Percentiles rank a stretch among this genome's conserved stretches.
phyloP scores from a whole-genome alignment of 2,113 vertebrate genomes.

The Gymnogyps californianus region DNA sequence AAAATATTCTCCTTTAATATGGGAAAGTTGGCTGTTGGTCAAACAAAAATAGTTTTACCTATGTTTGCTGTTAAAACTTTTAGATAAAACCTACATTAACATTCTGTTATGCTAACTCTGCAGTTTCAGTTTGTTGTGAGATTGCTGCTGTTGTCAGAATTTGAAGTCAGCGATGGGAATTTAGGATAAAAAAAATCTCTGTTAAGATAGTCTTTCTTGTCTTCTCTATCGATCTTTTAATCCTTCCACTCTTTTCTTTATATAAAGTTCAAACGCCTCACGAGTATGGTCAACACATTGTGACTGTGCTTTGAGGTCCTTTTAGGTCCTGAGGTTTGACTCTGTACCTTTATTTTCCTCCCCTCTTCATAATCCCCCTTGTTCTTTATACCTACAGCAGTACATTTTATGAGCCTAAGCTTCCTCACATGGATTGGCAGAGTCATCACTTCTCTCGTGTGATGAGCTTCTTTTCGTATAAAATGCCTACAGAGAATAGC shows the following conservation, averaged over 20 bases:
- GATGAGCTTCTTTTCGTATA: neutral
- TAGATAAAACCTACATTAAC: neutral
- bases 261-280: neutral
- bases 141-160: neutral
- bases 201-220: neutral
- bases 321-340: neutral
- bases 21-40: neutral
- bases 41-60: neutral
- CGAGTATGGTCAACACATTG: rapidly evolving
- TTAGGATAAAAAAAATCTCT: neutral
- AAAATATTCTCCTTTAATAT: neutral
- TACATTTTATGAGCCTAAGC: neutral
- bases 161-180: neutral
- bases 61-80: neutral
- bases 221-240: neutral
- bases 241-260: neutral
- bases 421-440: neutral
- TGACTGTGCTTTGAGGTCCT: neutral
- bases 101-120: neutral
- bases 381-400: neutral
- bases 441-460: neutral
- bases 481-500: neutral
- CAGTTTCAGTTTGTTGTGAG: neutral
- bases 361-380: neutral
- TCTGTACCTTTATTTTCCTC: neutral